Evolutionary conservation across 2,888 invertebrate genomes (phyloP).

Genomic region (Ormyrus thymus): DNA sequence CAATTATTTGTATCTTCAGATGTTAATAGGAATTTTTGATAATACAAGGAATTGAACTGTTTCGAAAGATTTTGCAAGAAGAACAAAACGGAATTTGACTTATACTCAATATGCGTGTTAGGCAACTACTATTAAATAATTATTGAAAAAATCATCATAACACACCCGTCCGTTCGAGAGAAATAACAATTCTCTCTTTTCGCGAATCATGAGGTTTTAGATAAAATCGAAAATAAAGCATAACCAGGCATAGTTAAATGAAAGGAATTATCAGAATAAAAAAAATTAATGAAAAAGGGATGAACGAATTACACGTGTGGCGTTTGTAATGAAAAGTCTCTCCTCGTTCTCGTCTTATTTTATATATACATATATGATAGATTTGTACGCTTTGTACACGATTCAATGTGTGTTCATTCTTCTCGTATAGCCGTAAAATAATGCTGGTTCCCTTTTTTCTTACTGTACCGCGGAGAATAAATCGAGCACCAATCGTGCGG

Average conservation of each 20-base stretch:
- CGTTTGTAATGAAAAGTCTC: slow-evolving; percentile 40
- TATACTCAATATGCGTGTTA: neutral
- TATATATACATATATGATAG: slow-evolving; percentile 38
- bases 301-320: slow-evolving; percentile 12
- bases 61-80: slow-evolving; percentile 13
- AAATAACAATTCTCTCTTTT: neutral
- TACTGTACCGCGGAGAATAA: slow-evolving; percentile 4
- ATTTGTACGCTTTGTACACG: slow-evolving; percentile 40
- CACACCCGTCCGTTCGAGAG: slow-evolving; percentile 43
- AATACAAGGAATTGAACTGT: neutral
- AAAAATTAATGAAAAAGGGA: slow-evolving; percentile 14
- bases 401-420: slow-evolving; percentile 49
- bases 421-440: slow-evolving; percentile 29
- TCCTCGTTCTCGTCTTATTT: slow-evolving; percentile 48
- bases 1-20: slow-evolving; percentile 8
- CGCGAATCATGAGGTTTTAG: slow-evolving; percentile 6
- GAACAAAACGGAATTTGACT: slow-evolving; percentile 15
- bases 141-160: slow-evolving; percentile 4
- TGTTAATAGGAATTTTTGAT: slow-evolving; percentile 26
- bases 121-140: too few species aligned
- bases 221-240: neutral
- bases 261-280: slow-evolving; percentile 20
- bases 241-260: slow-evolving; percentile 22
- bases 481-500: neutral
- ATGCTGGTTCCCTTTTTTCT: slow-evolving; percentile 24